These are phyloP conservation scores for Ptiloglossa arizonensis DNA, from an alignment of 1,140 invertebrate species.

Conservation along the genomic window DNA sequence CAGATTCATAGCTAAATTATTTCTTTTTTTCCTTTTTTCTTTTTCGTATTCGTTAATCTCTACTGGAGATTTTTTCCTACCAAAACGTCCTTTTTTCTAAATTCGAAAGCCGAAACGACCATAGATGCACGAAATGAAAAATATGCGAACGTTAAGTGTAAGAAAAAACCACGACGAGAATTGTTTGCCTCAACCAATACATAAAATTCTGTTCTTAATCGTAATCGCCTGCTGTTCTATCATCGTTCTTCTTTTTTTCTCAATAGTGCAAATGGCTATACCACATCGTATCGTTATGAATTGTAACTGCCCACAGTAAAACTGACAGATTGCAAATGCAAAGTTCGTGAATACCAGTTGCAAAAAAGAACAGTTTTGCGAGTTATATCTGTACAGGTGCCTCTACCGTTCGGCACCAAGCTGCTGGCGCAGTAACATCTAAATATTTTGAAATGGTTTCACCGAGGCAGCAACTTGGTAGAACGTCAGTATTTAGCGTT, in stretches of 20 bases:
- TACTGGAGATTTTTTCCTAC: conserved; percentile 6
- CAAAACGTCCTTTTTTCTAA: conserved; percentile 21
- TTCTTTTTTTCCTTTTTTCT: conserved; percentile 36
- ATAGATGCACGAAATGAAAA: conserved; percentile 20
- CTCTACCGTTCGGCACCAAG: conserved; percentile 65
- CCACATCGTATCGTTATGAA: conserved; percentile 54
- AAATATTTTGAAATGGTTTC: conserved; percentile 66
- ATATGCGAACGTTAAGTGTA: conserved; percentile 13
- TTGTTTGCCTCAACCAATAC: conserved; percentile 62
- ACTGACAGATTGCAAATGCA: conserved; percentile 58
- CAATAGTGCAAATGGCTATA: conserved; percentile 44
- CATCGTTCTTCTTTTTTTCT: conserved; percentile 51
- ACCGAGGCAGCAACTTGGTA: conserved; percentile 66
- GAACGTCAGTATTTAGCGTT: conserved; percentile 64
- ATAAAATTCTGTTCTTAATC: conserved; percentile 63
- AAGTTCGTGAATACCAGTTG: conserved; percentile 64
- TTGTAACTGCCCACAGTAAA: conserved; percentile 61
- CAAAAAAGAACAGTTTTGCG: conserved; percentile 60
- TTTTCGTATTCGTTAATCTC: conserved; percentile 13
- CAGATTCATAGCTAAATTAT: conserved; percentile 54
- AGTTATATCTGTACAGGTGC: conserved; percentile 73
- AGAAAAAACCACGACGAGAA: conserved; percentile 36
- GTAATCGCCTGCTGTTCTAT: conserved; percentile 44
- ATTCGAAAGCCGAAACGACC: conserved; percentile 46
- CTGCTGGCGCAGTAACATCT: conserved; percentile 67